Evolutionary conservation across 2,888 invertebrate genomes (phyloP).

Genomic region (Leptopterna dolabrata): DNA sequence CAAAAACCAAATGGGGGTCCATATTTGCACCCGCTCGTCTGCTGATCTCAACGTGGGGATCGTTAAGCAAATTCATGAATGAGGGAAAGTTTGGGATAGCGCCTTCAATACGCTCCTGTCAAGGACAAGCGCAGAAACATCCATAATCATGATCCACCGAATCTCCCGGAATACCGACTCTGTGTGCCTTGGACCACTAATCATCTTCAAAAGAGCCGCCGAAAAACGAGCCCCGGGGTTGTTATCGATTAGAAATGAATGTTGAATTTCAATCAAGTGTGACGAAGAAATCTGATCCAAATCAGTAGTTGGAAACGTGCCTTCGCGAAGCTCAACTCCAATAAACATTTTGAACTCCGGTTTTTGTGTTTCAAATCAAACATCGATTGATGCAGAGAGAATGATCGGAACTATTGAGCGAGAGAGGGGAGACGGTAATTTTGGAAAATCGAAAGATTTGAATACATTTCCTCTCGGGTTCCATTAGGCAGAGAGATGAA

Average conservation of each 20-base stretch:
- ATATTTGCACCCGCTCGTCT: too few species aligned
- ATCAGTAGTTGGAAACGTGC: background rate
- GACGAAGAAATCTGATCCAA: background rate
- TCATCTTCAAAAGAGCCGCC: conserved; percentile 3
- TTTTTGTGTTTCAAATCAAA: background rate
- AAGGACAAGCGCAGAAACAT: background rate
- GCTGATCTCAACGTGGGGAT: too few species aligned
- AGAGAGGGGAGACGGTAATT: background rate
- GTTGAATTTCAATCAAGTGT: conserved; percentile 7
- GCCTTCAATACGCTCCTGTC: too few species aligned
- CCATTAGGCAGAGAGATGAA: background rate
- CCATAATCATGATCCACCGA: background rate
- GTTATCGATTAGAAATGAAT: conserved; percentile 3
- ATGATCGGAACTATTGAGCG: background rate
- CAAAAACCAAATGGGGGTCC: too few species aligned
- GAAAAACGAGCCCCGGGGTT: background rate
- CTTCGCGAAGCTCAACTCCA: background rate
- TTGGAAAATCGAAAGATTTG: background rate
- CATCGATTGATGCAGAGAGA: background rate
- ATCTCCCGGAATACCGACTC: background rate
- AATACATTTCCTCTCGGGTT: background rate
- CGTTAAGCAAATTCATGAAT: too few species aligned
- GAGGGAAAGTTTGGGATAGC: too few species aligned
- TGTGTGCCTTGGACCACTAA: background rate
- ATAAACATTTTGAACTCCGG: background rate